These are phyloP conservation scores for Aspidiotus rigidus DNA, from an alignment of 2,888 invertebrate species.

Conservation along the genomic window DNA sequence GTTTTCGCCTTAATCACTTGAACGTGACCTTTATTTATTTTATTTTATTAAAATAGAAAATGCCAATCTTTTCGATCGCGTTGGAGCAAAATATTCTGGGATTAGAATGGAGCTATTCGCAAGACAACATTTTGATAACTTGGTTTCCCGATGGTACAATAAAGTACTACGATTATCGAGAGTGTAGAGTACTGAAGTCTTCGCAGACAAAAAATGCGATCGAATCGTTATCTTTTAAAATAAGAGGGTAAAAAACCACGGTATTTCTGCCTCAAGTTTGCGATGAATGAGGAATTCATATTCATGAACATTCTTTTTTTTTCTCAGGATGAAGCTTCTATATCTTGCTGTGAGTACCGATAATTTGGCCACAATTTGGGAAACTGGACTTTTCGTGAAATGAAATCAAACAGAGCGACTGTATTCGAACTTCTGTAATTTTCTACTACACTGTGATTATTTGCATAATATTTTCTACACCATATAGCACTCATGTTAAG, in stretches of 20 bases:
- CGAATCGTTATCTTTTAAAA: constrained; percentile 9
- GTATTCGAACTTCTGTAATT: too few relatives aligned
- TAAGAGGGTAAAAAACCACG: constrained; percentile 9
- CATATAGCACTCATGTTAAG: too few relatives aligned
- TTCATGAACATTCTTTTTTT: background rate
- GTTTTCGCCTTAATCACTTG: background rate
- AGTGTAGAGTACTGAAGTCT: constrained; percentile 7
- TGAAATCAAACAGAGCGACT: too few relatives aligned
- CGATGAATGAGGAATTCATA: background rate
- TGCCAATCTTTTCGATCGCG: constrained; percentile 9
- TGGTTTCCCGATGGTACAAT: constrained; percentile 15
- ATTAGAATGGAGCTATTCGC: constrained; percentile 22
- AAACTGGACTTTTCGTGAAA: constrained; percentile 15
- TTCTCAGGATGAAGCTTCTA: constrained; percentile 26
- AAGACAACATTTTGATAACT: constrained; percentile 23
- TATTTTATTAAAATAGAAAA: constrained; percentile 2
- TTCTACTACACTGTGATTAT: too few relatives aligned
- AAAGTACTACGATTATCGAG: constrained; percentile 16
- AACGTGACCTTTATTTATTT: background rate
- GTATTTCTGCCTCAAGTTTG: background rate
- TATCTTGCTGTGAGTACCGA: background rate
- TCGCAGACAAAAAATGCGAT: constrained; percentile 6
- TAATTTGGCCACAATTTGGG: constrained; percentile 15
- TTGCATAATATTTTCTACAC: too few relatives aligned
- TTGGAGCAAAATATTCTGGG: constrained; percentile 5